Base-by-base conservation (phyloP, 2,113 vertebrate genomes). In the Peromyscus polionotus region DNA sequence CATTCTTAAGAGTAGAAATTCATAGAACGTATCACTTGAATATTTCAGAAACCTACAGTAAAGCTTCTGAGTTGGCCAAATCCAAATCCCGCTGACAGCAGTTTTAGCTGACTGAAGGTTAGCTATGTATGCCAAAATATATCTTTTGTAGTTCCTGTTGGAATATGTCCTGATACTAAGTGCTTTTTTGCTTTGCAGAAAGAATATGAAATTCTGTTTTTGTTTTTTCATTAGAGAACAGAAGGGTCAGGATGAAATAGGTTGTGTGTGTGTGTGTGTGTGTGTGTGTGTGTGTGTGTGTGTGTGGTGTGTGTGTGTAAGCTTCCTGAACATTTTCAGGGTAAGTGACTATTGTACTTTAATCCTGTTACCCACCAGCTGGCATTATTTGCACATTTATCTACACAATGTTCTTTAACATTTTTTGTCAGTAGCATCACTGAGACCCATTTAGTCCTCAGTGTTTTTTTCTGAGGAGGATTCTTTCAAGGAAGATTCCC, bases 51-150 rank as follows among this genome's bases (percentile, higher is more conserved):
- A 31, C 88, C 95, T 94, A 97, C 93, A 97, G 94, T 97, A 93
- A 96, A 96, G 16, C 63, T 84, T 80, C 19, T 88, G 59, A 45
- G 42, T 89, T 92, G 95, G 88, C 92, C 97, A 48, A 91, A 28
- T 84, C 39, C 45, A 63, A 68, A 94, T 93, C 73, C 68, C 72
- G 90, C 68, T 96, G 76, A 96, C 96, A 88, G 96, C 92, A 92
- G 80, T 92, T 96, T 92, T 80, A 97, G 88, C 90, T 88, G 65
- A 95, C 59, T 88, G 72, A 39, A 96, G 61, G 97, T 95, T 97
- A 95, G 91, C 88, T 95, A 77, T 94, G n/a, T 33, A 94, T 22
- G 33, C 91, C 93, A 97, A 95, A 96, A 96, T 88, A 96, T 98
- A 93, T 96, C 77, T 90, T 95, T 70, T 92, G 57, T 90, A 72